phyloP scores from a whole-genome alignment of 2,113 vertebrate species.

The Cisticola juncidis region DNA sequence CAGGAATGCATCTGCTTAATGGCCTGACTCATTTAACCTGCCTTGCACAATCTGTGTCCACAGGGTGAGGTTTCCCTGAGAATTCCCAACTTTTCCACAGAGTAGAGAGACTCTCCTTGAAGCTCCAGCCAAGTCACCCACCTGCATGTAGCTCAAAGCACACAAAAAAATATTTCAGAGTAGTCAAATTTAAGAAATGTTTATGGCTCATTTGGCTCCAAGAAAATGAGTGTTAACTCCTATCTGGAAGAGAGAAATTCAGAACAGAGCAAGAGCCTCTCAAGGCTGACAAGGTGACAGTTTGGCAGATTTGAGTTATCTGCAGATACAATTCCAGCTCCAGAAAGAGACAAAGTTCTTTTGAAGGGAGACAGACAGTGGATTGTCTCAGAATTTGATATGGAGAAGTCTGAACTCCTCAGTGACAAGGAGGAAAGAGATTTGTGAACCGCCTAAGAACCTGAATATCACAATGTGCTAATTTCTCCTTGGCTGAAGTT shows the following conservation, averaged over 20 bases:
- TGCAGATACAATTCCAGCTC: not conserved
- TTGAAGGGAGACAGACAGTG: not conserved
- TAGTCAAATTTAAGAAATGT: not conserved
- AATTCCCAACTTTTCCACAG: not conserved
- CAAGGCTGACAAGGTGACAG: not conserved
- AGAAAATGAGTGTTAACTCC: not conserved
- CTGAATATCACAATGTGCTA: rapidly evolving
- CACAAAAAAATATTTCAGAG: not conserved
- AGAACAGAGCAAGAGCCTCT: not conserved
- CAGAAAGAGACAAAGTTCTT: not conserved
- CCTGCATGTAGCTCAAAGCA: not conserved
- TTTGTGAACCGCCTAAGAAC: not conserved
- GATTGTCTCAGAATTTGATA: not conserved
- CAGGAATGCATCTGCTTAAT: not conserved
- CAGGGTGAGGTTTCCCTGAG: not conserved
- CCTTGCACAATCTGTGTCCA: not conserved
- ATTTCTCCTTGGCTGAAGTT: not conserved
- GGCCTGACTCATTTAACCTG: not conserved
- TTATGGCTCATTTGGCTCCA: not conserved
- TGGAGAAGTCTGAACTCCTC: not conserved
- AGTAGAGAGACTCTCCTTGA: not conserved
- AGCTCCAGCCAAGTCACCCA: not conserved
- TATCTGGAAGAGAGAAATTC: not conserved
- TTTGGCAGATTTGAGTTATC: not conserved
- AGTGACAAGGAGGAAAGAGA: not conserved